A percentile compares a stretch with the other conserved stretches of the same genome.
Evolutionary conservation across 2,113 vertebrate species (phyloP).

Genomic region (Malurus alboscapulatus): DNA sequence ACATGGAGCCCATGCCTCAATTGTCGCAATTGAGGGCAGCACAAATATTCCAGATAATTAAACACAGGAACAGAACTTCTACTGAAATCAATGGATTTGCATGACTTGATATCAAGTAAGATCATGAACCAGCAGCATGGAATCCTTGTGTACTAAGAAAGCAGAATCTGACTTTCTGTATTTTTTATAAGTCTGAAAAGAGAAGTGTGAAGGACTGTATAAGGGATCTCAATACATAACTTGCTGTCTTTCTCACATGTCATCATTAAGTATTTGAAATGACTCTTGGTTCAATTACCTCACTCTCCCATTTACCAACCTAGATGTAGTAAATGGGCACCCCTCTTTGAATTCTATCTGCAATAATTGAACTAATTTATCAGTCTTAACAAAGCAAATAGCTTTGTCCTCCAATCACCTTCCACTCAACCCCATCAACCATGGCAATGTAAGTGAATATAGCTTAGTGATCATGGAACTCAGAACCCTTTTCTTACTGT

Average conservation of each 20-base stretch:
- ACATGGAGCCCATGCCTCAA: too few species aligned
- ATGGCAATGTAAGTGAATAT: background rate
- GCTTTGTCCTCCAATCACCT: background rate
- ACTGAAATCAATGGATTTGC: background rate
- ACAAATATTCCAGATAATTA: background rate
- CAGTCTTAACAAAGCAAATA: slow-evolving; percentile 12
- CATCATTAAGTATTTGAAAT: background rate
- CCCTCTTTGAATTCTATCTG: background rate
- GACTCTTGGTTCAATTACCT: background rate
- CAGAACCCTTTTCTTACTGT: background rate
- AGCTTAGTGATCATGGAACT: background rate
- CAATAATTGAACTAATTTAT: slow-evolving; percentile 16
- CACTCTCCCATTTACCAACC: background rate
- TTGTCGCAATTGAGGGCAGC: background rate
- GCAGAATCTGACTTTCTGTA: background rate
- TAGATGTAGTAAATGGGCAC: background rate
- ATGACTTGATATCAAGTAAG: background rate
- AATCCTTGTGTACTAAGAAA: background rate
- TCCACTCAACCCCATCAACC: background rate
- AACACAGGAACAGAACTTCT: background rate
- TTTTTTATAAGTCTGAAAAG: background rate
- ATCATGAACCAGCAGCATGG: background rate
- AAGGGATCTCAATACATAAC: background rate
- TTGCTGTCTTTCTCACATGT: background rate
- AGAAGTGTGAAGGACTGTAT: background rate